These are phyloP conservation scores for Solen grandis DNA, from an alignment of 1,140 invertebrate species.

Conservation along the genomic window DNA sequence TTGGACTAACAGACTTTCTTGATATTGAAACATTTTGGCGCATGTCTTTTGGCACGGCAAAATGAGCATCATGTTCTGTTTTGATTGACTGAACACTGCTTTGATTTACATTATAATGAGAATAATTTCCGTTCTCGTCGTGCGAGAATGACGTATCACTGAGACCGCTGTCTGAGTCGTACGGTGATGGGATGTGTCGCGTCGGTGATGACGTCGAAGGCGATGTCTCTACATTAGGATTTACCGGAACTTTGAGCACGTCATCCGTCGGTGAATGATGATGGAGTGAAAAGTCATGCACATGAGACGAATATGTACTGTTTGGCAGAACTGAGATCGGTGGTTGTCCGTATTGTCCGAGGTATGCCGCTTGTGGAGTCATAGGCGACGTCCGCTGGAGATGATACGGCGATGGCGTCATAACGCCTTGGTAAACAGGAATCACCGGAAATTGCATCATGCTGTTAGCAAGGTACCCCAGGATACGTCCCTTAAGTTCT, in stretches of 20 bases:
- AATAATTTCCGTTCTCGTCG: constrained; percentile 53
- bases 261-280: background rate
- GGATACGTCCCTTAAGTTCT: constrained; percentile 59
- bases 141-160: constrained; percentile 54
- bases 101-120: constrained; percentile 34
- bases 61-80: background rate
- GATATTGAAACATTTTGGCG: background rate
- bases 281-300: background rate
- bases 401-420: constrained; percentile 20
- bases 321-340: background rate
- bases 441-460: constrained; percentile 58
- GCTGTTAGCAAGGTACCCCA: constrained; percentile 61
- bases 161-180: constrained; percentile 51
- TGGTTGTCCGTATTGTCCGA: background rate
- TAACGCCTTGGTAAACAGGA: constrained; percentile 48
- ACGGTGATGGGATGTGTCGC: constrained; percentile 41
- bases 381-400: constrained; percentile 42
- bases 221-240: background rate
- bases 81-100: background rate
- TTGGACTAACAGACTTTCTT: background rate
- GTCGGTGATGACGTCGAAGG: constrained; percentile 14
- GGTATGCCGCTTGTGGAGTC: constrained; percentile 15
- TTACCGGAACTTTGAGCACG: background rate
- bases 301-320: background rate
- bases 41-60: no score